phyloP scores from a whole-genome alignment of 1,140 invertebrate genomes.

The Ooceraea biroi region DNA sequence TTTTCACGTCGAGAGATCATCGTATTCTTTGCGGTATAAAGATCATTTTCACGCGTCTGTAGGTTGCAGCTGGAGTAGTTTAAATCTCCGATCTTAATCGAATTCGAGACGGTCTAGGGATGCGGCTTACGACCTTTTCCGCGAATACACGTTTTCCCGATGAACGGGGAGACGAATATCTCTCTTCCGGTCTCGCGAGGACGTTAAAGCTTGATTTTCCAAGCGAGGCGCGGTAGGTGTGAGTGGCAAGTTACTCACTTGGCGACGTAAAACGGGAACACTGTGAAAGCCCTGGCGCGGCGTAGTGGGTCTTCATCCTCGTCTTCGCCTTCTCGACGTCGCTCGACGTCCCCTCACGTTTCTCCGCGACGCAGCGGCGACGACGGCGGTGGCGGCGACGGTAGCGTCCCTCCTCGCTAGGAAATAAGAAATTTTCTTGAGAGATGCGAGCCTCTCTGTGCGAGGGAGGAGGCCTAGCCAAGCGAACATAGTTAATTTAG shows the following conservation, averaged over 20 bases:
- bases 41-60: not conserved
- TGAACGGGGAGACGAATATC: conserved; percentile 6
- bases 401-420: conserved; percentile 76
- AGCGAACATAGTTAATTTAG: conserved; percentile 87
- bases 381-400: not conserved
- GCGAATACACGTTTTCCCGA: conserved; percentile 22
- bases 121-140: not conserved
- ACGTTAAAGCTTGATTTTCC: conserved; percentile 80
- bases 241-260: conserved; percentile 74
- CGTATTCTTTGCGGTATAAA: not conserved
- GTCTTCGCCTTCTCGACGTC: conserved; percentile 44
- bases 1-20: not conserved
- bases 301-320: conserved; percentile 54
- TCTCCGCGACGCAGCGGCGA: conserved; percentile 63
- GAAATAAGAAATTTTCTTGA: conserved; percentile 86
- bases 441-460: conserved; percentile 76
- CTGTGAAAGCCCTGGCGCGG: conserved; percentile 75
- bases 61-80: not conserved
- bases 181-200: conserved; percentile 70
- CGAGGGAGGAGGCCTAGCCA: conserved; percentile 84
- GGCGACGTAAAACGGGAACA: conserved; percentile 76
- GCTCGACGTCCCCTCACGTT: conserved; percentile 46
- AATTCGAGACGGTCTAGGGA: not conserved
- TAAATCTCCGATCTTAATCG: not conserved
- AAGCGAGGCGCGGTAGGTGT: conserved; percentile 70